Base-by-base conservation (phyloP, 2,888 invertebrate genomes). In the Caenorhabditis sp. region DNA sequence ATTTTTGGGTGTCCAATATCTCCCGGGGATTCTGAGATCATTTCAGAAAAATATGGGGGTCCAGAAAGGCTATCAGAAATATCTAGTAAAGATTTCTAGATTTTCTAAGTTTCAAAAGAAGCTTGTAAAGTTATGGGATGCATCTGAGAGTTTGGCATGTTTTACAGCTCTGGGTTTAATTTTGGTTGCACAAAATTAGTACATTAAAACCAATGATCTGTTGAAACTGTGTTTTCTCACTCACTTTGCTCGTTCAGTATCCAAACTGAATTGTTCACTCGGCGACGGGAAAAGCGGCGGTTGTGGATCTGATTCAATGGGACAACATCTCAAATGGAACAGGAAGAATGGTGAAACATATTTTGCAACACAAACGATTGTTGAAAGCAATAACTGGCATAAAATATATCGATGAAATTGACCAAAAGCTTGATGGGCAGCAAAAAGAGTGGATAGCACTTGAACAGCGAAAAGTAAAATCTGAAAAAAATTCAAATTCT, bases 231-330 rank as follows among this genome's bases (percentile, higher is more conserved):
- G 31, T 31, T 31, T 31, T 31, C 31, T 53, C 20, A 53, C 20
- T 10, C 25, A 76, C 76, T 73, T 67, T 26, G 73, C 70, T 69
- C 78, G 63, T 21, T 78, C 78, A 4, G 73, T 76, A 50, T 78
- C 78, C 70, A 78, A 57, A 76, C 78, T 78, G 50, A 73, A 69
- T 52, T 76, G 76, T 43, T 78, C 78, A 53, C 67, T 62, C 50
- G 78, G 78, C 20, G 72, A 72, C 0, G 78, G 78, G 10, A 70
- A 70, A 27, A 68, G 53, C 31, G 70, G 70, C n/a, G 78, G 76
- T 27, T 38, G 27, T 23, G 78, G 78, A 60, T 78, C 76, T 1
- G 78, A 73, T 54, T 78, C 73, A 12, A 69, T 66, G 5, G 76
- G 78, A 49, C 72, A 68, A 27, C 72, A 73, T 52, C 60, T 60